These are phyloP conservation scores for Sardina pilchardus DNA, from an alignment of 2,113 vertebrate genomes.

Conservation along the genomic window DNA sequence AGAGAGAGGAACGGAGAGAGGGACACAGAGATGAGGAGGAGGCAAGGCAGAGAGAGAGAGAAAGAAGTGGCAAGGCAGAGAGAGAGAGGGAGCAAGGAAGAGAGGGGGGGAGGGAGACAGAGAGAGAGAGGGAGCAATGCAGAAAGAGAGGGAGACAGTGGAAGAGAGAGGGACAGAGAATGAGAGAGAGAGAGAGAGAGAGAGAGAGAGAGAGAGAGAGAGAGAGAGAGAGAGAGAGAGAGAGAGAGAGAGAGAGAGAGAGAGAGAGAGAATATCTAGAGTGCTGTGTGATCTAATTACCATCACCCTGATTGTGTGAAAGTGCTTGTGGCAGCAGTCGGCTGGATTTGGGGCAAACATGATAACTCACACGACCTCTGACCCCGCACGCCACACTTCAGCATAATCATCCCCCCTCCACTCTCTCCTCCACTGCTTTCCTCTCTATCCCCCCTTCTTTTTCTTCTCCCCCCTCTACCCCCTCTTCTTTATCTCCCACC, in stretches of 20 bases:
- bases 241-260: constrained; percentile 10
- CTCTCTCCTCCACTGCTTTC: background rate
- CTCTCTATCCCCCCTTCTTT: background rate
- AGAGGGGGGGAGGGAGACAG: constrained; percentile 25
- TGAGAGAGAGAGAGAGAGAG: background rate
- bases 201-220: constrained; percentile 1
- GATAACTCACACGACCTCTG: constrained; percentile 40
- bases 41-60: constrained; percentile 17
- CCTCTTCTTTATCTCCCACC: background rate
- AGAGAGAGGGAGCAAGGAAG: background rate
- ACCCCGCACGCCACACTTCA: constrained; percentile 11
- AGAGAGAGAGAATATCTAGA: constrained; percentile 10
- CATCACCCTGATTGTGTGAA: constrained; percentile 45
- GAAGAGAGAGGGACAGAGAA: constrained; percentile 1
- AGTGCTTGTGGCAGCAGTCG: constrained; percentile 52
- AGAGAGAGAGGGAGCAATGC: constrained; percentile 12
- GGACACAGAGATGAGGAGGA: constrained; percentile 9
- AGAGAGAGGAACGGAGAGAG: constrained; percentile 4
- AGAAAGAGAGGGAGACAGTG: background rate
- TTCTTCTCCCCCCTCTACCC: background rate
- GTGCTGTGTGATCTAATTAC: constrained; percentile 51
- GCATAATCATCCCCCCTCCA: constrained; percentile 7
- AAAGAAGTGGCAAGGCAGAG: background rate
- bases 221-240: background rate
- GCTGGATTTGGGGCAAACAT: constrained; percentile 43